These are phyloP conservation scores for Halesus radiatus DNA, from an alignment of 1,140 invertebrate species.

Conservation along the genomic window DNA sequence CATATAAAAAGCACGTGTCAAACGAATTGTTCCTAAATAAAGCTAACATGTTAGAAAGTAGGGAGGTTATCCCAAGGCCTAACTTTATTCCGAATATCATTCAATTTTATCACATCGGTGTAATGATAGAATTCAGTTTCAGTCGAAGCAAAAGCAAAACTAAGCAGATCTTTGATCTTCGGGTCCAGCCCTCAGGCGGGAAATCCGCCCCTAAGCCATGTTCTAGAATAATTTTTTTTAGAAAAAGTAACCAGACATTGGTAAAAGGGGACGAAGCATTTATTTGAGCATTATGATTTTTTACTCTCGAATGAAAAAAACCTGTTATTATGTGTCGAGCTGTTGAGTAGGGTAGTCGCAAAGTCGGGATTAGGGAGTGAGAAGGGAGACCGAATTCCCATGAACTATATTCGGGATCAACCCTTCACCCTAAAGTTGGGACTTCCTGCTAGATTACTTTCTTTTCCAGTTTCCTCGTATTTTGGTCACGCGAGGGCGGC, in stretches of 20 bases:
- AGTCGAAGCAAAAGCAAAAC: constrained; percentile 4
- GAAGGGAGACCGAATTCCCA: constrained; percentile 9
- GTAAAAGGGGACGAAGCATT: background rate
- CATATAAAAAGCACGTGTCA: background rate
- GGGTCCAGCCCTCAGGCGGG: constrained; percentile 6
- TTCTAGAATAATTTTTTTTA: background rate
- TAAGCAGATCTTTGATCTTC: constrained; percentile 28
- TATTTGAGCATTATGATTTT: background rate
- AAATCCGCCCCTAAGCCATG: background rate
- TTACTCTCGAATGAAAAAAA: background rate
- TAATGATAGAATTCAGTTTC: constrained; percentile 21
- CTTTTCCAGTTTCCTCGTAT: constrained; percentile 27
- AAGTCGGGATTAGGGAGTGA: background rate
- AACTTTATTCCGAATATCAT: constrained; percentile 2
- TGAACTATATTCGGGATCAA: constrained; percentile 27
- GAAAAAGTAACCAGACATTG: background rate
- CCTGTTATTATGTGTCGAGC: background rate
- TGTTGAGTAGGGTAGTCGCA: background rate
- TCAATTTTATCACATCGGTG: constrained; percentile 3
- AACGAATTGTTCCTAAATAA: background rate
- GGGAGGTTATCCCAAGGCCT: background rate
- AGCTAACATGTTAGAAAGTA: background rate
- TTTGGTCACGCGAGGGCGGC: constrained; percentile 18
- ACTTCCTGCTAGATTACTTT: constrained; percentile 37
- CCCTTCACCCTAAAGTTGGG: constrained; percentile 32